Evolutionary conservation across 2,888 invertebrate genomes (phyloP), one percentile per base, ranked within the genome.

Genomic region (Diarsia dahlii): DNA sequence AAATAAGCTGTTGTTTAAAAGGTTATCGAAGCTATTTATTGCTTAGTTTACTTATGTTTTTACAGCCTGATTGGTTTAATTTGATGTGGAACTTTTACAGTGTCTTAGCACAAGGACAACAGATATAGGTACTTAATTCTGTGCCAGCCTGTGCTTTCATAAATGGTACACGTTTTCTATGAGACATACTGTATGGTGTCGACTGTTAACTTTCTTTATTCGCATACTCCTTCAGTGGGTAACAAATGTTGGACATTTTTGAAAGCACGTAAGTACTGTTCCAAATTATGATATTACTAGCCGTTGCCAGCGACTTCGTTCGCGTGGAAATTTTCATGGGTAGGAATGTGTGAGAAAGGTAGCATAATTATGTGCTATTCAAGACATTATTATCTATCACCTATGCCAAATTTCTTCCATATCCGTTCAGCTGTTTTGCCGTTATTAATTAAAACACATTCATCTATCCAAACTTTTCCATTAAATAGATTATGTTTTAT

Each of bases 101-200:
- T 28, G 23, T 28, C 58, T 28, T 28, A 15, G 28, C 58, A 15
- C 23, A 15, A 52, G 6, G 23, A 34, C 15, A 52, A 18, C 46
- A 54, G 45, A 54, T 0, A 58, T 0, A 58, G n/a, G n/a, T 12
- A 84, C 62, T 13, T 13, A 56, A 6, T 83, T 78, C n/a, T 76
- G 70, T 70, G 23, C 3, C 10, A 15, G 65, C 60, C 23, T 80
- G 84, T 88, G 86, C 87, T 79, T 76, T 82, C 69, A 71, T 83
- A 80, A n/a, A n/a, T 66, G 67, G 67, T 63, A 72, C 80, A 81
- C 74, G 81, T 87, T 81, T 81, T 85, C 69, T 79, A 54, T 63
- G 52, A 67, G 66, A 68, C 73, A 71, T 54, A 54, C 46, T 78
- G 28, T 56, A 39, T 76, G 62, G 65, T 75, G 66, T 50, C 18